A percentile compares a stretch with the other conserved stretches of the same genome.
These are phyloP conservation scores for Poecilia latipinna DNA, from an alignment of 2,113 vertebrate species.

Conservation along the genomic window DNA sequence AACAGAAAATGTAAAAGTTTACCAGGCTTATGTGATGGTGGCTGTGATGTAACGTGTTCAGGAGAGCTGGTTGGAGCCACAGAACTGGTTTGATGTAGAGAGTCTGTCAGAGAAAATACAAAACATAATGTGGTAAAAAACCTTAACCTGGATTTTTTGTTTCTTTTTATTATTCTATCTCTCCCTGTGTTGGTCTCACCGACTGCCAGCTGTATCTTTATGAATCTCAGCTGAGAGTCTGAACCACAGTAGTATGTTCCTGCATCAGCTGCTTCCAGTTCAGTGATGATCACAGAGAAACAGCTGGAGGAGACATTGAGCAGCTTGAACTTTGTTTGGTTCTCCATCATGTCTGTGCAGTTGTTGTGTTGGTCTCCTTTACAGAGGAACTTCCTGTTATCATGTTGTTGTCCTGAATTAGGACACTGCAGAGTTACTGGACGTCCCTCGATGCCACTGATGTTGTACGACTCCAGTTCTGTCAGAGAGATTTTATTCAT, in stretches of 20 bases:
- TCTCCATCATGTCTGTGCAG: slow-evolving; percentile 5
- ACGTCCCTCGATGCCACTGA: neutral
- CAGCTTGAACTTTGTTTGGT: slow-evolving; percentile 22
- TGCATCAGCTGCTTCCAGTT: slow-evolving; percentile 30
- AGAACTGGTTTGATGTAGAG: neutral
- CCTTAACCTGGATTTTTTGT: too few species aligned
- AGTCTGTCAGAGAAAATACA: neutral
- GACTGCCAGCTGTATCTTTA: slow-evolving; percentile 38
- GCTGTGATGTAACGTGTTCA: neutral
- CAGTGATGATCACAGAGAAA: slow-evolving; percentile 22
- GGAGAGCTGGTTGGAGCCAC: neutral
- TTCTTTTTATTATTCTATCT: neutral
- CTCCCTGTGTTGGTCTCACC: slow-evolving; percentile 21
- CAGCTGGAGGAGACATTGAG: neutral
- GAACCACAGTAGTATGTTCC: slow-evolving; percentile 62
- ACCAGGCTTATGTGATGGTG: neutral
- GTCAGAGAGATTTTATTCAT: slow-evolving; percentile 1
- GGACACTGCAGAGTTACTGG: slow-evolving; percentile 41
- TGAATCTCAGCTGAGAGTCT: slow-evolving; percentile 43
- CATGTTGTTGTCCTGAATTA: slow-evolving; percentile 7
- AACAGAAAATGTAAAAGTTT: too few species aligned
- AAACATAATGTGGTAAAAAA: neutral
- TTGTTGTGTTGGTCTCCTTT: slow-evolving; percentile 27
- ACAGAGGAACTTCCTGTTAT: slow-evolving; percentile 58
- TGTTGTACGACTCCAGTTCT: slow-evolving; percentile 12